Evolutionary conservation across 2,888 invertebrate genomes (phyloP).

Genomic region (Nemotelus nigrinus): DNA sequence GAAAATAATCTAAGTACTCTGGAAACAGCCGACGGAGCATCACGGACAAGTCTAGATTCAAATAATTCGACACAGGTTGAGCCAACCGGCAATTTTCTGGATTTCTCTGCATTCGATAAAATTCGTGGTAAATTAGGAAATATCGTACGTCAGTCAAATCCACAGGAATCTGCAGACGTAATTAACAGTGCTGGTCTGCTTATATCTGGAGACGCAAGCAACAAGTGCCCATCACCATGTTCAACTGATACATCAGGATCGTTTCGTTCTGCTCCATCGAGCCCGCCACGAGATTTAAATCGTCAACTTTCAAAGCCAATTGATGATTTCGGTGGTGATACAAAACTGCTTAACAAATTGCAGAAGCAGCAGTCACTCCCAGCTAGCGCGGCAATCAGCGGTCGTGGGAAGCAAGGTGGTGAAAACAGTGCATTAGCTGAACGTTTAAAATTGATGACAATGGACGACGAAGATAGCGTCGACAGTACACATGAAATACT

Average conservation of each 20-base stretch:
- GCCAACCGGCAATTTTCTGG: conserved; percentile 56
- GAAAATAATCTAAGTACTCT: conserved; percentile 64
- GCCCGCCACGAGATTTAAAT: conserved; percentile 61
- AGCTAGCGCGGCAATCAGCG: conserved; percentile 50
- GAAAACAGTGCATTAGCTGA: conserved; percentile 43
- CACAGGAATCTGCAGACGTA: conserved; percentile 57
- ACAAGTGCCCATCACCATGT: conserved; percentile 47
- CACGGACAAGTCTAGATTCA: conserved; percentile 64
- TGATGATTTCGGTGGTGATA: conserved; percentile 83
- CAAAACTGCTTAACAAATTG: conserved; percentile 77
- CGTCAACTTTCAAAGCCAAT: conserved; percentile 70
- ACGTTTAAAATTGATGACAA: conserved; percentile 60
- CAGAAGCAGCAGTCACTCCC: conserved; percentile 66
- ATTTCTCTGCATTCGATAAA: conserved; percentile 69
- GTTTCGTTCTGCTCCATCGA: conserved; percentile 70
- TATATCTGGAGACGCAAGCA: conserved; percentile 64
- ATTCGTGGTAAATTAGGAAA: conserved; percentile 71
- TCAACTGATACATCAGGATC: conserved; percentile 54
- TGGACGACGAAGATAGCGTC: conserved; percentile 51
- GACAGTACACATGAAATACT: conserved; percentile 54
- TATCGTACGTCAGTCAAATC: conserved; percentile 70
- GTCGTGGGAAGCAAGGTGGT: conserved; percentile 49
- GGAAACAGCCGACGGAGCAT: conserved; percentile 63
- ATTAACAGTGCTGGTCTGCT: conserved; percentile 68
- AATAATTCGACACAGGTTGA: conserved; percentile 57